phyloP scores from a whole-genome alignment of 2,888 invertebrate genomes.

The Empis stercorea region DNA sequence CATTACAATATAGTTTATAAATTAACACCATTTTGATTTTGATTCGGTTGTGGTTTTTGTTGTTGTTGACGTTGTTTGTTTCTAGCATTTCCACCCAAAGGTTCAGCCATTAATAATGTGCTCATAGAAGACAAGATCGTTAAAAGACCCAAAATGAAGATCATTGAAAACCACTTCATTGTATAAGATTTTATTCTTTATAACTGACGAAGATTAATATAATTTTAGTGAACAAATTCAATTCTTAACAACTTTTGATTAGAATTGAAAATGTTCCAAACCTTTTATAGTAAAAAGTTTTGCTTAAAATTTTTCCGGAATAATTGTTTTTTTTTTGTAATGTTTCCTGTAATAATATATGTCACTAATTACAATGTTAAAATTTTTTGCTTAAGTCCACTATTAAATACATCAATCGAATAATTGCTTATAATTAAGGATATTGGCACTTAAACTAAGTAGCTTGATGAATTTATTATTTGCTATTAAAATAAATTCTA shows the following conservation, averaged over 20 bases:
- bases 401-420: too few relatives aligned
- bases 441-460: too few relatives aligned
- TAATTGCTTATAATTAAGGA: too few relatives aligned
- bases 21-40: neutral
- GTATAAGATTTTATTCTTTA: neutral
- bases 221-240: neutral
- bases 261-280: neutral
- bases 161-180: constrained; percentile 29
- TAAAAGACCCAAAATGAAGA: constrained; percentile 25
- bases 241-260: neutral
- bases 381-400: too few relatives aligned
- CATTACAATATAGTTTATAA: too few relatives aligned
- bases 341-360: too few relatives aligned
- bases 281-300: neutral
- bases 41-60: neutral
- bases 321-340: too few relatives aligned
- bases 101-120: constrained; percentile 22
- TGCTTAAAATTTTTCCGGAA: too few relatives aligned
- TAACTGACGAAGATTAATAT: constrained; percentile 4
- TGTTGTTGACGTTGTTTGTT: neutral
- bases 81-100: constrained; percentile 8
- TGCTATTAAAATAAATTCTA: too few relatives aligned
- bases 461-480: too few relatives aligned
- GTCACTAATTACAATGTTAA: too few relatives aligned
- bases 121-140: constrained; percentile 25